These are phyloP conservation scores for Cavia aperea DNA, from an alignment of 2,113 vertebrate genomes.

Conservation along the genomic window DNA sequence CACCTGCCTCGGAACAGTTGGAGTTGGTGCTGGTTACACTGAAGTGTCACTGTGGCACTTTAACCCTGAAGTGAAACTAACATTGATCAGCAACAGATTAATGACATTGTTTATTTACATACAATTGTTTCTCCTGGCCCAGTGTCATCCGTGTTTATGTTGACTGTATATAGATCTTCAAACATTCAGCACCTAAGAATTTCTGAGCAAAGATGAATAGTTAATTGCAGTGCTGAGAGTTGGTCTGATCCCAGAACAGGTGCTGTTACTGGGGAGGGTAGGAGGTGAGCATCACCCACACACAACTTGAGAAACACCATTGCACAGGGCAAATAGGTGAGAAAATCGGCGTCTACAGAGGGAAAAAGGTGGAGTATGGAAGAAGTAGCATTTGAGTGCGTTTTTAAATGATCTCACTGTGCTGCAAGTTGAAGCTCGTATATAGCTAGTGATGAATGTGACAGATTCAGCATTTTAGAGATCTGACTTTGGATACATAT, in stretches of 20 bases:
- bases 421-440: background rate
- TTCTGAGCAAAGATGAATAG: background rate
- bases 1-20: background rate
- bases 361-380: background rate
- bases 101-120: background rate
- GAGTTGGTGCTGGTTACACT: background rate
- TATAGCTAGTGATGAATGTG: background rate
- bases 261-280: background rate
- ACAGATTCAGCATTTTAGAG: background rate
- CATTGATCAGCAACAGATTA: background rate
- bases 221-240: background rate
- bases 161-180: background rate
- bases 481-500: background rate
- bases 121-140: background rate
- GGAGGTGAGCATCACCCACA: too few relatives aligned
- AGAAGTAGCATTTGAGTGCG: background rate
- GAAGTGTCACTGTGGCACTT: background rate
- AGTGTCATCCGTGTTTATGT: background rate
- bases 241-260: background rate
- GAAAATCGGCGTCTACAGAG: background rate
- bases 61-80: background rate
- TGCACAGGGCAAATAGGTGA: too few relatives aligned
- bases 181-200: background rate
- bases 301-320: rapidly evolving
- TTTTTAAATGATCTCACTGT: background rate